A percentile compares a stretch with the other conserved stretches of the same genome.
Evolutionary conservation across 2,888 invertebrate genomes (phyloP).

Genomic region (Tetragnatha montana): DNA sequence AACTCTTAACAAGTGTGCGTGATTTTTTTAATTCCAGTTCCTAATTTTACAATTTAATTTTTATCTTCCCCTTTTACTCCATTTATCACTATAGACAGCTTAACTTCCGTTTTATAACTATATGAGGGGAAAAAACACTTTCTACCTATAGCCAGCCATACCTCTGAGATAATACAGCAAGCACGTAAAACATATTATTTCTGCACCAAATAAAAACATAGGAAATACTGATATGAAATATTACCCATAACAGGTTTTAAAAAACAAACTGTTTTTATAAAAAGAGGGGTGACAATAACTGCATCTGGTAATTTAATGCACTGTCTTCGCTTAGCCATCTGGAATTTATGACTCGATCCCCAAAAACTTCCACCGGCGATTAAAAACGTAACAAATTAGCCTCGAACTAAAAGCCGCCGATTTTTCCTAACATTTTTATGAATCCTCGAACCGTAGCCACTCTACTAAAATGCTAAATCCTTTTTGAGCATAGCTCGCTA

Average conservation of each 20-base stretch:
- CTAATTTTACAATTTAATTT: too few relatives aligned
- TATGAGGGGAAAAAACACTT: too few relatives aligned
- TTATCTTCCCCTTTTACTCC: too few relatives aligned
- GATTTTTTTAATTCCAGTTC: too few relatives aligned
- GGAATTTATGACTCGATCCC: slow-evolving; percentile 23
- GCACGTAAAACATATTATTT: too few relatives aligned
- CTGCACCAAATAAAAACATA: too few relatives aligned
- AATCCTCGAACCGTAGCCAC: background rate
- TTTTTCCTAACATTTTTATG: background rate
- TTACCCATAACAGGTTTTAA: background rate
- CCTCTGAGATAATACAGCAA: too few relatives aligned
- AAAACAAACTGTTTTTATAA: background rate
- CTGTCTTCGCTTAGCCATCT: background rate
- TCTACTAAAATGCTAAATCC: background rate
- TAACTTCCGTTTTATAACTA: too few relatives aligned
- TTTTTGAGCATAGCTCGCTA: background rate
- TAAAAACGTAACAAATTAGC: background rate
- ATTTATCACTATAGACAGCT: too few relatives aligned
- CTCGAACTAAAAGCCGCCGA: background rate
- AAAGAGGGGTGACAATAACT: slow-evolving; percentile 13
- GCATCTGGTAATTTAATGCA: slow-evolving; percentile 26
- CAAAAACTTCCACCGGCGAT: background rate
- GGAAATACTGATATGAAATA: too few relatives aligned
- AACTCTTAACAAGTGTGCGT: too few relatives aligned
- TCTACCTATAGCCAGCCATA: too few relatives aligned